Base-by-base conservation (phyloP, 92 coral and sea anemone species). In the Micromussa lordhowensis region DNA sequence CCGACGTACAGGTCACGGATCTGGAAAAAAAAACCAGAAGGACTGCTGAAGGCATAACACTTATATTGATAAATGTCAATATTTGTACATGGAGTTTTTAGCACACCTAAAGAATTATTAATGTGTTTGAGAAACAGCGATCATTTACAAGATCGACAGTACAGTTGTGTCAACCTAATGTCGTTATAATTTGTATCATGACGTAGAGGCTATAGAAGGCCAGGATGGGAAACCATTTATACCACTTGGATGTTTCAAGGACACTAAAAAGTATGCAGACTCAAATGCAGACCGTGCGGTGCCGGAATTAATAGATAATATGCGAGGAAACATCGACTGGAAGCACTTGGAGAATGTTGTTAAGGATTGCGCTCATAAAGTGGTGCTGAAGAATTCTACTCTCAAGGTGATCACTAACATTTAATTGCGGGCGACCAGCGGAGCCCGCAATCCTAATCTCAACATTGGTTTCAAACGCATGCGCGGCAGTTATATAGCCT, bases 181-280 rank as follows among this genome's bases (percentile, higher is more conserved):
- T 73, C 0, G 35, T 72, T 16, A 32, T 16, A 32, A 6, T n/a
- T 34, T 57, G 8, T 40, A 5, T 51, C 24, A 8, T 75, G 30
- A 21, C 19, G 22, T 28, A 87, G 90, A 28, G 14, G 12, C 86
- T 14, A 79, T 87, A 3, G 32, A 13, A 8, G 75, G 90, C 81
- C 89, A 93, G 22, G 85, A 88, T 74, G 96, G 96, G 1, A 91
- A 81, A 75, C 81, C 78, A 38, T 93, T 88, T 59, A 76, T 88
- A 8, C 86, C 96, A 31, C 40, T 93, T 14, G 96, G 96, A 22
- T 93, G 96, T 77, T 93, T 71, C 92, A 70, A 77, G 38, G 96
- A 93, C 88, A 11, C 73, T 48, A 28, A 44, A 14, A 44, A 44
- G 0, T 7, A 0, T 44, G 58, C 74, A n/a, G n/a, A n/a, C n/a